Base-by-base conservation (phyloP, 2,888 invertebrate genomes). In the Tridacna gigas region DNA sequence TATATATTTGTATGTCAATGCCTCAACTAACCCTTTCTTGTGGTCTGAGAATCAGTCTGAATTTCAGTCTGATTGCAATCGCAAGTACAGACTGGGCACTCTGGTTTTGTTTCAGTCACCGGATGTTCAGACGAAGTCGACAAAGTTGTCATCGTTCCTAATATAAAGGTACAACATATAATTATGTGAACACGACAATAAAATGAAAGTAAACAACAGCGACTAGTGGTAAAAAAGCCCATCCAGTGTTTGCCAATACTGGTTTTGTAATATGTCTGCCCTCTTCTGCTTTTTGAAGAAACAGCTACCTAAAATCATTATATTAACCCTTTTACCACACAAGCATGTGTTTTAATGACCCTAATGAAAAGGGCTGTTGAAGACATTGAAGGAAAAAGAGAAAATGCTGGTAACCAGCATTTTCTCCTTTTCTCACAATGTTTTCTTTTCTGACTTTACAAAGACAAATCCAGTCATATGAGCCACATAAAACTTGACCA, bases 11-110 rank as follows among this genome's bases (percentile, higher is more conserved):
- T 37, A 56, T 65, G 60, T 87, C 77, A 82, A 84, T 83, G 82
- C 82, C 86, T 82, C 79, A 81, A 89, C 89, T 89, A 87, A 89
- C 89, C 89, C 80, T 75, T 51, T 12, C 45, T 76, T 48, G 37
- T 56, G 18, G 79, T 74, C 20, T 74, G 71, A 18, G 80, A 47
- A 15, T 66, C 28, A 37, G 79, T 80, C 69, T 69, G 76, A 45
- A 63, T 63, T 74, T 51, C 65, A 15, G 78, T 79, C 45, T 77
- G 37, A 74, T 82, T 51, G 69, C 63, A 83, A 61, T 84, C 71
- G 82, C 89, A 89, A 65, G 79, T 80, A 79, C 84, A 86, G 61
- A 60, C 77, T 74, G 86, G 82, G 67, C 84, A 84, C 20, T 80
- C 71, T 60, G 73, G 71, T 71, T 80, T 82, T 67, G 76, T 74